Evolutionary conservation across 2,797 vertebrate species (phyloP).

Genomic region (Gymnoscopelus braueri): DNA sequence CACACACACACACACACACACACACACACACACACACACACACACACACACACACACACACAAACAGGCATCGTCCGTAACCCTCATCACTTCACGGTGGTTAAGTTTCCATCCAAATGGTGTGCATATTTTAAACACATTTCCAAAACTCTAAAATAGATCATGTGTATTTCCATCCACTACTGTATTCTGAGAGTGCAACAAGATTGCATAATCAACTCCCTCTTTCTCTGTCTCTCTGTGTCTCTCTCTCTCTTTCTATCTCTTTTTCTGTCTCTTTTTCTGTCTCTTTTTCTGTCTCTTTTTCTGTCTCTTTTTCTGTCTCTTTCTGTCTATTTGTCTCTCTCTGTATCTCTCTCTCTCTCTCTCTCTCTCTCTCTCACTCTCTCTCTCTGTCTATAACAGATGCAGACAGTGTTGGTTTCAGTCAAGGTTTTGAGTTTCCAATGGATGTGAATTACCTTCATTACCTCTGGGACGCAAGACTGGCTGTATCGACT

Average conservation of each 20-base stretch:
- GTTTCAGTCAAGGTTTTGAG: slow-evolving; percentile 81
- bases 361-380: neutral
- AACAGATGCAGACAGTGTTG: slow-evolving; percentile 66
- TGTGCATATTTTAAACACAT: neutral
- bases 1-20: neutral
- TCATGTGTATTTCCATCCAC: too few relatives aligned
- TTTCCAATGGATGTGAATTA: slow-evolving; percentile 89
- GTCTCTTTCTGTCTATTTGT: neutral
- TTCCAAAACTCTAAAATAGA: neutral
- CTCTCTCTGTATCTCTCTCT: neutral
- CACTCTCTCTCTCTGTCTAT: slow-evolving; percentile 32
- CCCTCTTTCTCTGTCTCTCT: neutral
- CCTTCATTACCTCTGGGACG: slow-evolving; percentile 92
- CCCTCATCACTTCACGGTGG: too few relatives aligned
- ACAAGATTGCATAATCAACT: too few relatives aligned
- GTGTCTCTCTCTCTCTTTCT: neutral
- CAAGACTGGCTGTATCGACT: slow-evolving; percentile 81
- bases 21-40: slow-evolving; percentile 1
- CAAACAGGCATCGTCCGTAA: too few relatives aligned
- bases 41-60: neutral
- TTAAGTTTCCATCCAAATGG: too few relatives aligned
- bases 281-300: neutral
- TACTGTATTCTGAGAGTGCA: neutral
- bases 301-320: neutral
- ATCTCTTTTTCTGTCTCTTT: neutral